Conservation (phyloP, 2,888 invertebrate genomes). For the Zele albiditarsus region DNA sequence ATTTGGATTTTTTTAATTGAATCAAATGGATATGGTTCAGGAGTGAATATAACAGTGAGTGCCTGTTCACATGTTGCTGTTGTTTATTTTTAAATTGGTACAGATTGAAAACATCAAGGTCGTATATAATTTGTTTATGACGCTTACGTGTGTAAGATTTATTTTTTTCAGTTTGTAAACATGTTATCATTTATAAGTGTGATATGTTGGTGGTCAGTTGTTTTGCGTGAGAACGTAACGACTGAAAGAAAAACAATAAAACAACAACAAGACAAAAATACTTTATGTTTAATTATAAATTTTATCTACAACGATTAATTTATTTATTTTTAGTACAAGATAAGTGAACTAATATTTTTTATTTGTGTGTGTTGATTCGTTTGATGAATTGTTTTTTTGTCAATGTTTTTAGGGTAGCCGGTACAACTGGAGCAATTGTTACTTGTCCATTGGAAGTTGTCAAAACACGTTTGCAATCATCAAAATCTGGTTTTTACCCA, state of each 20-base stretch:
- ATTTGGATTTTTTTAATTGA: background rate
- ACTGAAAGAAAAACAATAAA: background rate
- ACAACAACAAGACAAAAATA: background rate
- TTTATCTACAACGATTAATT: background rate
- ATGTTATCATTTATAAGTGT: background rate
- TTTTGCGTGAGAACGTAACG: background rate
- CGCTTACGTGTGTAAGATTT: background rate
- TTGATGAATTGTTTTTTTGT: background rate
- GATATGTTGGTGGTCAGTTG: background rate
- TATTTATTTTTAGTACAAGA: background rate
- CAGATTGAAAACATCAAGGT: background rate
- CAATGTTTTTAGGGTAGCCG: conserved; percentile 84
- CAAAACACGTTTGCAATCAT: conserved; percentile 97
- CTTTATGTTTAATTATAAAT: background rate
- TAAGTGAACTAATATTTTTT: conserved; percentile 2
- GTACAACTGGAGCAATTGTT: conserved; percentile 96
- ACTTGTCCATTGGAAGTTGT: conserved; percentile 99
- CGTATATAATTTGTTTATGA: background rate
- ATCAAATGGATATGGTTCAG: too few relatives aligned
- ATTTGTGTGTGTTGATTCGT: background rate
- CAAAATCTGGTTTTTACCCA: conserved; percentile 78
- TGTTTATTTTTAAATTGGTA: background rate
- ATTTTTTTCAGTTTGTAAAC: background rate
- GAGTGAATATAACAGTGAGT: too few relatives aligned
- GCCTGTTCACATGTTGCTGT: background rate